Base-by-base conservation (phyloP, 2,113 vertebrate genomes). In the Pangasianodon hypophthalmus region DNA sequence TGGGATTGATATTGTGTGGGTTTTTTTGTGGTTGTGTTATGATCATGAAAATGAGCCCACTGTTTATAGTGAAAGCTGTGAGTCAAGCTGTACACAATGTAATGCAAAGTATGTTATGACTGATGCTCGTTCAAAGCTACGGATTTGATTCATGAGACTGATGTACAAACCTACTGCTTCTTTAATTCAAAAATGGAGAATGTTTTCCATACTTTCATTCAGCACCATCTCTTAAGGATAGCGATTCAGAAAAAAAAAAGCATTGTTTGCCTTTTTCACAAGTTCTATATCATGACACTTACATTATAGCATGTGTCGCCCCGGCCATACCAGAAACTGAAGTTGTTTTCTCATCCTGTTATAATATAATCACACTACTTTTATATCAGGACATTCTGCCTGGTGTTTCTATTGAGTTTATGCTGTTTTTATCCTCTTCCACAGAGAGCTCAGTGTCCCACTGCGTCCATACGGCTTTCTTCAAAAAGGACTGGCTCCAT, bases 381-480 rank as follows among this genome's bases (percentile, higher is more conserved):
- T 75, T 75, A 79, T 29, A 48, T 48, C 75, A 46, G 37, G 21
- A 48, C 24, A 0, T 37, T 29, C 13, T 50, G 21, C 73, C 32
- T 48, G 41, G 44, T 9, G 73, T 77, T 32, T 52, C 48, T 16
- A 32, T 41, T 16, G 50, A 56, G 44, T 52, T 10, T 56, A 19
- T 87, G 10, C 32, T 84, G 14, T 85, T 48, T 79, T 32, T 80
- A 16, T 58, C 86, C 90, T 91, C 88, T 81, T 91, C 92, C 92
- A 81, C 93, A 99, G 98, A 97, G 93, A 94, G 94, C 90, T 95
- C 96, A 91, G 94, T 94, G 89, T 94, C 94, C 89, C 87, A 97
- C 90, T 94, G 95, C 89, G 93, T 96, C 84, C 96, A 96, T 94
- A 94, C 93, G 10, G 89, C 95, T 87, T 92, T 94, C 29, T 95